phyloP scores from a whole-genome alignment of 2,888 invertebrate species.

The Urechis unicinctus region DNA sequence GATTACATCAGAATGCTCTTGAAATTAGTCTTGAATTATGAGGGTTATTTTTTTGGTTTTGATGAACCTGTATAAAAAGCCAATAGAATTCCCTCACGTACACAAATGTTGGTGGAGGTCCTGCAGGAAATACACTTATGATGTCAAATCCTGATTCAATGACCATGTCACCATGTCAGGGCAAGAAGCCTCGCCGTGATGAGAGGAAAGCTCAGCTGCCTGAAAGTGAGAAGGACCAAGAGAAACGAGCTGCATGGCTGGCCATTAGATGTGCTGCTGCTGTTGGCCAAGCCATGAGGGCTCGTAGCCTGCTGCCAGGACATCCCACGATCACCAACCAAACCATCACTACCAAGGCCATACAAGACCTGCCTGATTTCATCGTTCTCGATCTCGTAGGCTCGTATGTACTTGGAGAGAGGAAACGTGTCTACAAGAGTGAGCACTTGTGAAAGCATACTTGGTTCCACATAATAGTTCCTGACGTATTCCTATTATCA shows the following conservation, averaged over 20 bases:
- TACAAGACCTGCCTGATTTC: constrained; percentile 39
- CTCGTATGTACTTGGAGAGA: constrained; percentile 44
- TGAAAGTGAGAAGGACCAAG: constrained; percentile 29
- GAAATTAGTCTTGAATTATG: no score
- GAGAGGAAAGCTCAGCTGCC: constrained; percentile 19
- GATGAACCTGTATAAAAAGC: no score
- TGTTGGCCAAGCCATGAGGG: constrained; percentile 34
- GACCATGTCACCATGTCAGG: no score
- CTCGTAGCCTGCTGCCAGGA: constrained; percentile 33
- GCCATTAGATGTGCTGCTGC: constrained; percentile 43
- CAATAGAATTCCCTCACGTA: no score
- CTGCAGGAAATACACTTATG: no score
- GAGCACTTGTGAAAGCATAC: neutral
- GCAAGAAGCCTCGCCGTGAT: no score
- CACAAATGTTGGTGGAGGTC: no score
- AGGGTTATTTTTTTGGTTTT: no score
- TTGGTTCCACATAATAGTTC: neutral
- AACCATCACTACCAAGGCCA: constrained; percentile 23
- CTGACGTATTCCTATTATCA: neutral
- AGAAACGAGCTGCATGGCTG: constrained; percentile 37
- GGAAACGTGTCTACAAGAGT: constrained; percentile 39
- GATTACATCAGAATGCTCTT: no score
- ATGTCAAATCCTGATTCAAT: no score
- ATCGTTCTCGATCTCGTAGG: constrained; percentile 40
- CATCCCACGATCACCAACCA: constrained; percentile 31